A percentile compares a stretch with the other conserved stretches of the same genome.
These are phyloP conservation scores for Anthopleura xanthogrammica DNA, from an alignment of 92 coral and sea anemone genomes.

Conservation along the genomic window DNA sequence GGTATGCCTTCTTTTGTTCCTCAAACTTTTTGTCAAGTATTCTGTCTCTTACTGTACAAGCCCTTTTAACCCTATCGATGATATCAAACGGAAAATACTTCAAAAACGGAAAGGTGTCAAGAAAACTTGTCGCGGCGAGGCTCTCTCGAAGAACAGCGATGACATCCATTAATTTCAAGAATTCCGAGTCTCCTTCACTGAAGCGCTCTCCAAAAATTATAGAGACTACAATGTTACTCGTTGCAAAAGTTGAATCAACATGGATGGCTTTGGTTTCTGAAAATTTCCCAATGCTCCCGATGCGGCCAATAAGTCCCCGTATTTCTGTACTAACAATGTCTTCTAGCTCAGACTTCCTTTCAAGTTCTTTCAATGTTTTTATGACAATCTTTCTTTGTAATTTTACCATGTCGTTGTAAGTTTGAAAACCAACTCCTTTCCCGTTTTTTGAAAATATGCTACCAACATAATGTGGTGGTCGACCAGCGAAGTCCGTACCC, in stretches of 20 bases:
- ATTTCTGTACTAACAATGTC: constrained; percentile 49
- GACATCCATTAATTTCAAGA: constrained; percentile 50
- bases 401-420: constrained; percentile 55
- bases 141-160: constrained; percentile 51
- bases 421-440: constrained; percentile 67
- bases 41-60: constrained; percentile 45
- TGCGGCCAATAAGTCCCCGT: constrained; percentile 43
- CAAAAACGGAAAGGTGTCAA: constrained; percentile 78
- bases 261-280: constrained; percentile 41
- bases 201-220: constrained; percentile 66
- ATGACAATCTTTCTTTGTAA: constrained; percentile 57
- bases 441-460: constrained; percentile 51
- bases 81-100: constrained; percentile 59
- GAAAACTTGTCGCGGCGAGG: constrained; percentile 73
- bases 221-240: constrained; percentile 57
- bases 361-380: constrained; percentile 39
- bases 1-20: constrained; percentile 55
- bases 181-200: constrained; percentile 51
- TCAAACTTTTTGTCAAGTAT: constrained; percentile 59
- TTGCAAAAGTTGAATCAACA: constrained; percentile 49
- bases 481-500: constrained; percentile 65
- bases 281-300: neutral
- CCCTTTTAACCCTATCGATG: constrained; percentile 43
- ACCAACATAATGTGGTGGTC: constrained; percentile 72
- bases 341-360: constrained; percentile 30